Base-by-base conservation (phyloP, 2,888 invertebrate genomes). In the Steinernema scapterisci region DNA sequence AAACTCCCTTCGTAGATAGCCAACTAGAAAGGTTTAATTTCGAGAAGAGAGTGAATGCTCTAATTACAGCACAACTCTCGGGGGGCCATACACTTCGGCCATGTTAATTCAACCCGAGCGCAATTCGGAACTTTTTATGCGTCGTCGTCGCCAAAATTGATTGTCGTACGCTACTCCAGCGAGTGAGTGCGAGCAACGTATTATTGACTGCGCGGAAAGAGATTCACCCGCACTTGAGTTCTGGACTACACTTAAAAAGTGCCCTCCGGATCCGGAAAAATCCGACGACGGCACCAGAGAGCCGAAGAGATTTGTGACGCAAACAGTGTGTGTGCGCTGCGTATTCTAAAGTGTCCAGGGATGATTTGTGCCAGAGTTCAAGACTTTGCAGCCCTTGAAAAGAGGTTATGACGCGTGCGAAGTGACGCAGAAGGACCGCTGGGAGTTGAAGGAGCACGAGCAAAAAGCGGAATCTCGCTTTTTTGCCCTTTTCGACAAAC, bases 61-160 rank as follows among this genome's bases (percentile, higher is more conserved):
- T 63, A 63, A 63, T 63, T 63, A 63, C 63, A 63, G 31, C 63
- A 63, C 21, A 38, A 63, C 9, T 63, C 63, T 27, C 63, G 16
- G 63, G 31, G 19, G 63, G 31, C 31, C 27, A 63, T 63, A 63
- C 63, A 63, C 63, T 63, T 63, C 31, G 23, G 38, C 63, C 9
- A 63, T 63, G 63, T 63, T 63, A 63, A 63, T 63, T 63, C 63
- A 63, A 63, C 63, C 38, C 63, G 31, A 63, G 27, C 63, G 63
- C 63, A 63, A 63, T 63, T 27, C 31, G 27, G 38, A 27, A 63
- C 1, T 31, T 63, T 63, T 63, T 63, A 63, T 63, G 27, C 63
- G 38, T 16, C 27, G 7, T 16, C 63, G 38, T 16, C 27, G 7
- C 16, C 63, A 11, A 63, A 63, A 63, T 63, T 63, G 63, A 63